These are phyloP conservation scores for Acleris literana DNA, from an alignment of 2,888 invertebrate genomes.

Conservation along the genomic window DNA sequence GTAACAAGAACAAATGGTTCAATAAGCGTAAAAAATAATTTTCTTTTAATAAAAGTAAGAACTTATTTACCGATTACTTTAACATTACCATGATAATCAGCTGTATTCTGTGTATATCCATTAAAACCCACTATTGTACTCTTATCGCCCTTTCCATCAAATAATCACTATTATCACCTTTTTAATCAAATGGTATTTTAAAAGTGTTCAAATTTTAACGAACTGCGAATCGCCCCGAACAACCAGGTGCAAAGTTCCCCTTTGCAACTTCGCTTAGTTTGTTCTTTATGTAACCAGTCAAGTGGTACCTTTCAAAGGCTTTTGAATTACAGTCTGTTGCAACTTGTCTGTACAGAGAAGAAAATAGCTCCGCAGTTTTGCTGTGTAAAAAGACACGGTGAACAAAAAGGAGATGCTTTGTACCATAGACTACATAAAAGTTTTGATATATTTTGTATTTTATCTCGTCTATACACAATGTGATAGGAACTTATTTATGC, in stretches of 20 bases:
- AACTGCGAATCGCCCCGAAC: slow-evolving; percentile 36
- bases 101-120: too few species aligned
- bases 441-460: too few species aligned
- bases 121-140: slow-evolving; percentile 4
- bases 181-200: slow-evolving; percentile 33
- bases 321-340: slow-evolving; percentile 34
- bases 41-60: too few species aligned
- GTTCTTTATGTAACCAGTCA: slow-evolving; percentile 37
- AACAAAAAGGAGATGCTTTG: too few species aligned
- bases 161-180: slow-evolving; percentile 37
- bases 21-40: too few species aligned
- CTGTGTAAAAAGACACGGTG: background rate
- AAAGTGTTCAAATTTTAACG: slow-evolving; percentile 38
- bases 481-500: too few species aligned
- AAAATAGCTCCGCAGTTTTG: slow-evolving; percentile 33
- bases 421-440: too few species aligned
- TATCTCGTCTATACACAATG: too few species aligned
- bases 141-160: slow-evolving; percentile 18
- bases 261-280: slow-evolving; percentile 37
- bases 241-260: slow-evolving; percentile 43
- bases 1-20: too few species aligned
- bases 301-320: slow-evolving; percentile 37
- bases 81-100: too few species aligned
- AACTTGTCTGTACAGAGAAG: slow-evolving; percentile 27
- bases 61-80: too few species aligned